phyloP scores from a whole-genome alignment of 2,797 vertebrate species.

The Cryptoblepharus egeriae region DNA sequence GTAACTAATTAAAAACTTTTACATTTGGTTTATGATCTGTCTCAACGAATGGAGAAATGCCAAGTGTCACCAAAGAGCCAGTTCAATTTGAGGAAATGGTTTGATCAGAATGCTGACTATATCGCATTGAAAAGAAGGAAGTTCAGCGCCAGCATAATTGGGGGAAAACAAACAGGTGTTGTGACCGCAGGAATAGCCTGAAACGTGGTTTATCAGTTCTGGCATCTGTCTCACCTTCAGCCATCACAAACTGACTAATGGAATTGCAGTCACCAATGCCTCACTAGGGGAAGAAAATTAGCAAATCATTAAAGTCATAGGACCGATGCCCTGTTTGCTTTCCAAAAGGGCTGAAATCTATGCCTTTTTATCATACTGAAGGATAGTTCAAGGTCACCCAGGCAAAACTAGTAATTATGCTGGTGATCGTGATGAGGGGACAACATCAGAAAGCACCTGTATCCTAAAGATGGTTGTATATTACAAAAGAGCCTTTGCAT shows the following conservation, averaged over 20 bases:
- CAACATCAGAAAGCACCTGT: no score
- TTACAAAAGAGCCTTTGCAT: neutral
- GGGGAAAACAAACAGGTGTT: slow-evolving; percentile 57
- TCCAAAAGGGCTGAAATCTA: slow-evolving; percentile 35
- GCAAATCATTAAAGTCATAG: slow-evolving; percentile 20
- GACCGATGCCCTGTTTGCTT: neutral
- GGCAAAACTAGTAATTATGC: neutral
- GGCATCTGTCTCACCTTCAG: slow-evolving; percentile 41
- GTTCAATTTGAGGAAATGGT: slow-evolving; percentile 50
- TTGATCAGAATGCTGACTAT: slow-evolving; percentile 52
- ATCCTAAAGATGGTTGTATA: neutral
- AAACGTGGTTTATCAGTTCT: slow-evolving; percentile 38
- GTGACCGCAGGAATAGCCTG: slow-evolving; percentile 42
- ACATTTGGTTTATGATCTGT: slow-evolving; percentile 16
- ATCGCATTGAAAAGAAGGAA: slow-evolving; percentile 63
- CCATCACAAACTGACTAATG: slow-evolving; percentile 7
- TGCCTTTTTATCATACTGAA: slow-evolving; percentile 6
- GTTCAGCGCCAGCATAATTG: slow-evolving; percentile 45
- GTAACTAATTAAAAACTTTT: slow-evolving; percentile 37
- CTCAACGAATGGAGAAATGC: slow-evolving; percentile 27
- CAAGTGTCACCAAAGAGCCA: slow-evolving; percentile 48
- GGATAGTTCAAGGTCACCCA: slow-evolving; percentile 36
- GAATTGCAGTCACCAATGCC: slow-evolving; percentile 31
- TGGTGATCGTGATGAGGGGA: neutral
- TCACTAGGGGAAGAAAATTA: slow-evolving; percentile 46